Base-by-base conservation (phyloP, 2,797 vertebrate species). In the Sebastes cheni region DNA sequence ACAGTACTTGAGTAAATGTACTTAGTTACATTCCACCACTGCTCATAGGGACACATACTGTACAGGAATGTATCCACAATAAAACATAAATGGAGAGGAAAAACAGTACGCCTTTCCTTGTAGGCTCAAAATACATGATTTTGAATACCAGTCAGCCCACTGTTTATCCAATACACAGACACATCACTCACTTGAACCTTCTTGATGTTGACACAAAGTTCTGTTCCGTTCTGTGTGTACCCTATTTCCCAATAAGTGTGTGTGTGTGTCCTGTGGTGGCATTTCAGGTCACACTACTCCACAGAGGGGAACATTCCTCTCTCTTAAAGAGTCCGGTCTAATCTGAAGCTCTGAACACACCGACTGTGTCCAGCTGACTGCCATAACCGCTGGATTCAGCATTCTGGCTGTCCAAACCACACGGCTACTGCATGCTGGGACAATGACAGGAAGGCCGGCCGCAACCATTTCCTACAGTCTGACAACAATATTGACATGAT, bases 261-360 rank as follows among this genome's bases (percentile, higher is more conserved):
- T 61, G 29, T 29, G 59, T 77, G 60, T 27, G 16, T 59, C 36
- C 56, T 54, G 67, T 74, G 58, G 76, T 81, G 79, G 70, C 59
- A 83, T 75, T 87, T 90, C 52, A 79, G 80, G 86, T 85, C 87
- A 85, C 66, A 77, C 68, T 20, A 39, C 29, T 69, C 82, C 64
- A 78, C 70, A 46, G 75, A 77, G 61, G 32, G 81, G 81, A 86
- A 92, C 88, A 94, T 92, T 94, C 91, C 84, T 88, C 77, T 89
- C 86, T 84, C 75, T 80, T 71, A n/a, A 67, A 68, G 79, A 86
- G 84, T 85, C 70, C 22, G 23, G 77, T 72, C 59, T 61, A 36
- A 65, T 78, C 68, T 52, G 73, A 80, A 69, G 62, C 83, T 80
- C 67, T 60, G 71, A 75, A 58, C 61, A 74, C 34, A 70, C 10